Base-by-base conservation (phyloP, 2,888 invertebrate genomes). In the Amaurobius ferox region DNA sequence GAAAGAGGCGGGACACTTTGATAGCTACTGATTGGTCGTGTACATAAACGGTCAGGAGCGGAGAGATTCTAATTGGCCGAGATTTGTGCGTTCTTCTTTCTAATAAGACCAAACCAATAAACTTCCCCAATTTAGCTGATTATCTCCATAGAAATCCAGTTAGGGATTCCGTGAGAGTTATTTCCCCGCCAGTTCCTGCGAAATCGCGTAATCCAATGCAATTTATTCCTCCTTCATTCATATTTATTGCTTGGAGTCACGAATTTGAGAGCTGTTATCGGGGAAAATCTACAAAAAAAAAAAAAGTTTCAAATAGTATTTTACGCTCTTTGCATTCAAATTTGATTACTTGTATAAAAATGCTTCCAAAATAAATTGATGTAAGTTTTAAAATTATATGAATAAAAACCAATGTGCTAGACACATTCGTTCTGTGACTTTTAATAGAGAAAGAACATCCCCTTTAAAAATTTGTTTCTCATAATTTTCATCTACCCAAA, bases 121-220 rank as follows among this genome's bases (percentile, higher is more conserved):
- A 85, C 66, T 67, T 66, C 83, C 70, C 77, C 83, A 85, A 85
- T 85, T 85, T 85, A 77, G 83, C 72, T 85, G 67, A 85, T 85
- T 81, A 80, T 81, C 70, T 68, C 23, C 7, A 35, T 13, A 74
- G 48, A 85, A 85, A 85, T 85, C 83, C 72, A 39, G 71, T 85
- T 72, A 77, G 77, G 23, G 70, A 71, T 61, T 70, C 48, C 73
- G 44, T n/a, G 40, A 28, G 73, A 29, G 48, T 26, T 64, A 26
- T 73, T 62, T 73, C 39, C 32, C 76, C 71, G 71, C 83, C 83
- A 85, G 68, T 74, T 62, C 62, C 74, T 67, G n/a, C 40, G 30
- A 72, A 74, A 81, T 81, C 74, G 74, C 61, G 30, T 61, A 74
- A 68, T 35, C 40, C 68, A 35, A 80, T 70, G 67, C 67, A 68